Percentiles rank a stretch among this genome's conserved stretches.
Conservation (phyloP, 2,797 vertebrate species). For the Molossus alvarezi region DNA sequence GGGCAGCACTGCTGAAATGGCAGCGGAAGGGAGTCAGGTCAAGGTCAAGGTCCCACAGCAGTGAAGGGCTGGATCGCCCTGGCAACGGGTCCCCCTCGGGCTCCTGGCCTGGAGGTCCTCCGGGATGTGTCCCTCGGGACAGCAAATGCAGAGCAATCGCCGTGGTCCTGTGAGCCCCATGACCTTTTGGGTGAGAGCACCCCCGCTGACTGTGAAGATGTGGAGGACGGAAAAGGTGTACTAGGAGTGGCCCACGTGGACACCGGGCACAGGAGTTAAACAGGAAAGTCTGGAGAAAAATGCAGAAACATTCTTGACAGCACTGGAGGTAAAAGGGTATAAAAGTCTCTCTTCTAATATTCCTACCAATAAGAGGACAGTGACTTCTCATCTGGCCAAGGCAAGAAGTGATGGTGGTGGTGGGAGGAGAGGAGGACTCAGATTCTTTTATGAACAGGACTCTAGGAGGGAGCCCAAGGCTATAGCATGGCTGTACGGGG, state of each 20-base stretch:
- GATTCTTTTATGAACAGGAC: neutral
- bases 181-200: neutral
- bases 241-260: neutral
- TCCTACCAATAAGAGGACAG: neutral
- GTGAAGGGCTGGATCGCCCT: rapidly evolving
- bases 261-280: neutral
- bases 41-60: neutral
- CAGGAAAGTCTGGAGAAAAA: too few relatives aligned
- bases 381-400: neutral
- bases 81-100: neutral
- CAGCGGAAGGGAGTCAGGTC: neutral
- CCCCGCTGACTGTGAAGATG: neutral
- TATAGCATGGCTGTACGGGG: neutral
- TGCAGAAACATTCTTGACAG: neutral
- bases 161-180: neutral
- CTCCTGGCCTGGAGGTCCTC: neutral
- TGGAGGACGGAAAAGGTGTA: too few relatives aligned
- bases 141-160: neutral
- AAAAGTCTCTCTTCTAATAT: neutral
- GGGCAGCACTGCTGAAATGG: neutral
- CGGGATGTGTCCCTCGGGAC: neutral
- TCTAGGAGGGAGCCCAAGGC: neutral
- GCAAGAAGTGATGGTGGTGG: neutral
- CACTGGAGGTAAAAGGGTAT: neutral
- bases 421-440: neutral